Conservation (phyloP, 2,113 vertebrate genomes). For the Microtus oregoni region DNA sequence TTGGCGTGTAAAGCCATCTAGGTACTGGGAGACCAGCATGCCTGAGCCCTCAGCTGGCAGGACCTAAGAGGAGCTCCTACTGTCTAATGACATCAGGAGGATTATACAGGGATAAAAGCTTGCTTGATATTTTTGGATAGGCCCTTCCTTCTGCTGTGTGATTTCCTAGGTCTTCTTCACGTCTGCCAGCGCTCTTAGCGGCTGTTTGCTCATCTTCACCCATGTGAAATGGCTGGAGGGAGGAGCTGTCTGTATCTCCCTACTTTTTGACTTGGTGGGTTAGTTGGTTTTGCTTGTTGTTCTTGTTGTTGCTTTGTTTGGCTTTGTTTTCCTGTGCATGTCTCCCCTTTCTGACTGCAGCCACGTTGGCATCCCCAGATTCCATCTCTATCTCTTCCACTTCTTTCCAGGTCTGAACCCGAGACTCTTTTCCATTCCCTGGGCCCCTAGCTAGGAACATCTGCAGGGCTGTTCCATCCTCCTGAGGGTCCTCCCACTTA, state of each 20-base stretch:
- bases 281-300: neutral
- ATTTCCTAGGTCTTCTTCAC: neutral
- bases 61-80: too few relatives aligned
- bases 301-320: neutral
- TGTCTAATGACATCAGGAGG: neutral
- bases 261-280: neutral
- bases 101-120: neutral
- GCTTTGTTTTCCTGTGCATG: too few relatives aligned
- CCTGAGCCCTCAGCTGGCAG: neutral
- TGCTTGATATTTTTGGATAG: neutral
- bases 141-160: too few relatives aligned
- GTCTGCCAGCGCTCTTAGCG: neutral
- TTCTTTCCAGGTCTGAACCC: neutral
- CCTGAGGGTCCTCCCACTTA: rapidly evolving
- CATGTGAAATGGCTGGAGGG: rapidly evolving
- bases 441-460: rapidly evolving
- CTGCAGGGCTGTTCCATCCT: rapidly evolving
- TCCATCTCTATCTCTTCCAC: neutral
- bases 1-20: neutral
- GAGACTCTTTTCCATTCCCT: too few relatives aligned
- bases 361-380: neutral
- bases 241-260: neutral
- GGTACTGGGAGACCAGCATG: neutral
- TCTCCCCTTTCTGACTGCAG: neutral
- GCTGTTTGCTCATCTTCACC: rapidly evolving